phyloP scores from a whole-genome alignment of 2,888 invertebrate genomes.

The Gasteruption jaculator region DNA sequence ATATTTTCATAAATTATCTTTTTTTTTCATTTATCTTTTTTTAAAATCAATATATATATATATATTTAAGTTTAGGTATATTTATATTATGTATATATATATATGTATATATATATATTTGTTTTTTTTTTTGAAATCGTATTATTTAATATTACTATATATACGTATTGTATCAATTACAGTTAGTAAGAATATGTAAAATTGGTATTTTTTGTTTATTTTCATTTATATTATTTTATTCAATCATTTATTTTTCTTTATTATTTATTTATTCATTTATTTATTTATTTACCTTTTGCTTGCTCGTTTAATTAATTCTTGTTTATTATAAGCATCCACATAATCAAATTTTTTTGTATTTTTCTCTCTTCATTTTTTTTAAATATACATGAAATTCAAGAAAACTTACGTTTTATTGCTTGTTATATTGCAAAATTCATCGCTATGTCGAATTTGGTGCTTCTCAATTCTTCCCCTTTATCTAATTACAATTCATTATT shows the following conservation, averaged over 20 bases:
- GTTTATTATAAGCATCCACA: constrained; percentile 47
- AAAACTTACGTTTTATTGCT: constrained; percentile 50
- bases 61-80: no score
- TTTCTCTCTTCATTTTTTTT: no score
- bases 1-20: no score
- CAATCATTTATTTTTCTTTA: no score
- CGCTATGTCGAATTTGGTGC: no score
- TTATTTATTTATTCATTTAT: no score
- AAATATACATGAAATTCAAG: constrained; percentile 50
- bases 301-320: constrained; percentile 46
- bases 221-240: constrained; percentile 31
- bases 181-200: constrained; percentile 53
- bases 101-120: no score
- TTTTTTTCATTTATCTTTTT: constrained; percentile 30
- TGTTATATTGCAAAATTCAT: constrained; percentile 50
- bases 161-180: constrained; percentile 49
- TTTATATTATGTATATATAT: no score
- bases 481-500: neutral
- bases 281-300: no score
- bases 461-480: no score
- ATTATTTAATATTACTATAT: constrained; percentile 47
- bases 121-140: no score
- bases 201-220: constrained; percentile 44
- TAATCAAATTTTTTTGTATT: no score
- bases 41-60: constrained; percentile 45